These are phyloP conservation scores for Gymnocypris eckloni DNA, from an alignment of 2,797 vertebrate species.

Conservation along the genomic window DNA sequence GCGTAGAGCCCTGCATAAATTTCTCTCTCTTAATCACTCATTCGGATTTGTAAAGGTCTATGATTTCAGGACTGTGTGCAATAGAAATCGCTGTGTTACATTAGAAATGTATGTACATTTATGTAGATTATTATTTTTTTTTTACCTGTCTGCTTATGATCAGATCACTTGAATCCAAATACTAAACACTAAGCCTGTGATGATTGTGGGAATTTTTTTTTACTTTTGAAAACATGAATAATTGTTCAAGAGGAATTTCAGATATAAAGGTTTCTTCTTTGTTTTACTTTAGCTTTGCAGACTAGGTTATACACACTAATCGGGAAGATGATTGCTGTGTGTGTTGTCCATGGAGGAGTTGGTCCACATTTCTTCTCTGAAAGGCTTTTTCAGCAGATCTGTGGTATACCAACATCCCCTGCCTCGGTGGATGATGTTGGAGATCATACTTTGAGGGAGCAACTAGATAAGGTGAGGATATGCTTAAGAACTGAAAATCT, in stretches of 20 bases:
- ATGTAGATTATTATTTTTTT: not conserved
- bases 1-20: too few relatives aligned
- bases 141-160: not conserved
- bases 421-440: conserved; percentile 32
- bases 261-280: not conserved
- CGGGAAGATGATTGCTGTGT: conserved; percentile 41
- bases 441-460: conserved; percentile 36
- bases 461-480: conserved; percentile 9
- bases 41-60: too few relatives aligned
- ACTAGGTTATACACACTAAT: conserved; percentile 1
- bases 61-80: too few relatives aligned
- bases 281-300: not conserved
- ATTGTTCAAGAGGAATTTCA: not conserved
- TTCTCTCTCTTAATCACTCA: too few relatives aligned
- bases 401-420: not conserved
- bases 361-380: conserved; percentile 42
- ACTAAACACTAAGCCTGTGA: not conserved
- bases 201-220: not conserved
- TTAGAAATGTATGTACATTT: not conserved
- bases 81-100: not conserved
- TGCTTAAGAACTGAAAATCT: not conserved
- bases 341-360: conserved; percentile 41
- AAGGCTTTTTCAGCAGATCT: conserved; percentile 45
- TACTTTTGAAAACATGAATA: not conserved
- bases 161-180: not conserved